These are phyloP conservation scores for Drosophila niveifrons DNA, from an alignment of 2,888 invertebrate species.

Conservation along the genomic window DNA sequence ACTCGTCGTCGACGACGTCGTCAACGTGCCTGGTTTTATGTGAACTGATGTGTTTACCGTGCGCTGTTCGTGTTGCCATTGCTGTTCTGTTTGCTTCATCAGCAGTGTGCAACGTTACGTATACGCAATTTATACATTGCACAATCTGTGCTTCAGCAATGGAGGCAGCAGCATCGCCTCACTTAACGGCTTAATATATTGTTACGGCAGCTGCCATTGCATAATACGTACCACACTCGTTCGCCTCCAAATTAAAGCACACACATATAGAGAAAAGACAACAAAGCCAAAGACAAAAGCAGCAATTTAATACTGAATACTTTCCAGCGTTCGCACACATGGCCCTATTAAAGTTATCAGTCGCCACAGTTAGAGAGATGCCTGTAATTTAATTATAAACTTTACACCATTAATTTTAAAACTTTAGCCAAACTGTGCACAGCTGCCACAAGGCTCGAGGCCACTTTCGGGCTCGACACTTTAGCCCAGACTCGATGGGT, in stretches of 20 bases:
- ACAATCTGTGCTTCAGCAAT: constrained; percentile 63
- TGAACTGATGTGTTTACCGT: constrained; percentile 12
- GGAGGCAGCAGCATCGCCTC: constrained; percentile 48
- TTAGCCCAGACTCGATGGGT: constrained; percentile 12
- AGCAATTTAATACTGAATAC: constrained; percentile 59
- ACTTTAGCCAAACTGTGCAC: constrained; percentile 76
- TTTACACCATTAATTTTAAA: constrained; percentile 82
- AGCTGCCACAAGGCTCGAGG: constrained; percentile 43
- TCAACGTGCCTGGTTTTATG: constrained; percentile 29
- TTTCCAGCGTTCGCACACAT: constrained; percentile 29
- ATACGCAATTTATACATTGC: constrained; percentile 66
- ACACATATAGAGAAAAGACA: constrained; percentile 53
- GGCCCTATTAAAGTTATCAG: constrained; percentile 40
- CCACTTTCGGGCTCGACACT: constrained; percentile 28
- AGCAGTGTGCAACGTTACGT: constrained; percentile 43
- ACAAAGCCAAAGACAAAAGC: constrained; percentile 53
- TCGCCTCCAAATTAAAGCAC: constrained; percentile 36
- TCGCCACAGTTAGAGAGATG: constrained; percentile 37
- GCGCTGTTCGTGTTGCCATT: constrained; percentile 19
- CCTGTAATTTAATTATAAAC: constrained; percentile 83
- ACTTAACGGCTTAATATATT: constrained; percentile 81
- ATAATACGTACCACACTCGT: constrained; percentile 50
- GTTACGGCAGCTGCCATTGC: constrained; percentile 69
- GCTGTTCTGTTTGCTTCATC: constrained; percentile 41
- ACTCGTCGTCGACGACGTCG: constrained; percentile 38